Evolutionary conservation across 2,797 vertebrate genomes (phyloP), one percentile per base, ranked within the genome.

Genomic region (Lophius americanus): DNA sequence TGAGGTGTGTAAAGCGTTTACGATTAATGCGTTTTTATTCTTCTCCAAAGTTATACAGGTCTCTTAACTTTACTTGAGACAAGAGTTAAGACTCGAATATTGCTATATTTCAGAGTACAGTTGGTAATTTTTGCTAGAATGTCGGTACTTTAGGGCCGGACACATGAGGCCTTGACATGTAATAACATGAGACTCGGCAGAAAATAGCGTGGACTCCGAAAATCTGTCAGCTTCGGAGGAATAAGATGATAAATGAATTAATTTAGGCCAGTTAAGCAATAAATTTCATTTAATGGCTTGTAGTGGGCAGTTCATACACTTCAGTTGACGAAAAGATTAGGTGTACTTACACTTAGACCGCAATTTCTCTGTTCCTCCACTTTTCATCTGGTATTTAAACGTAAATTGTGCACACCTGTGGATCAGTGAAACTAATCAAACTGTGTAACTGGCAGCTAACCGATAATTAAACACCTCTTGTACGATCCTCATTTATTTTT

Each of bases 1-100:
- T 89, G 89, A 92, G 89, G 90, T 92, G 48, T 84, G 79, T 1
- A 6, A 43, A 3, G 36, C 9, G 5, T 51, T 13, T 11, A 11
- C 2, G 41, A 54, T 6, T 48, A 73, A 66, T 7, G 1, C 5
- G 1, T 3, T 46, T 75, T 39, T 68, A 10, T 9, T 0, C 2
- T 3, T 0, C 4, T 23, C 6, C 11, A 0, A 1, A 3, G n/a
- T 9, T 9, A 2, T 0, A 0, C 7, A 1, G 1, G 2, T 0
- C 4, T 4, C 1, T 5, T 12, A 3, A 0, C 0, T 5, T 43
- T 12, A 3, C 36, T 23, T 39, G 9, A 70, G n/a, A 32, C 5
- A 9, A 7, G 0, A n/a, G 0, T 0, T 3, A 14, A 23, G 0
- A 33, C 2, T 11, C 0, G 0, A 7, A 9, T 0, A 32, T 0